These are phyloP conservation scores for Vesta saturnalis DNA, from an alignment of 2,888 invertebrate genomes.

Conservation along the genomic window DNA sequence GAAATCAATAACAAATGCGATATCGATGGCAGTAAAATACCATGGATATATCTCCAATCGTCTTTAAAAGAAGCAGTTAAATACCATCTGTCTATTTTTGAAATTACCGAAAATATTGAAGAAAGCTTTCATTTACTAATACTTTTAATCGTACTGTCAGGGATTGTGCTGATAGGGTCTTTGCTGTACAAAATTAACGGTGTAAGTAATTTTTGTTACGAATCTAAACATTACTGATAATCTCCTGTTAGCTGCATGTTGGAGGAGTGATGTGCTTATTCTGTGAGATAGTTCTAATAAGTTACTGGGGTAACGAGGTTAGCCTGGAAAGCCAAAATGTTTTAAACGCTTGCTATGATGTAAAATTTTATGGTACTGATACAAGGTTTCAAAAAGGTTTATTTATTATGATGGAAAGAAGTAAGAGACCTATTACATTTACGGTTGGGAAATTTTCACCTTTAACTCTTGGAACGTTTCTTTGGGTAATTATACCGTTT, in stretches of 20 bases:
- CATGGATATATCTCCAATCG: slow-evolving; percentile 23
- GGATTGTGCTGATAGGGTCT: slow-evolving; percentile 24
- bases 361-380: slow-evolving; percentile 32
- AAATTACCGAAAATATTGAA: slow-evolving; percentile 35
- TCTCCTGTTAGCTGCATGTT: slow-evolving; percentile 25
- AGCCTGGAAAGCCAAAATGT: slow-evolving; percentile 38
- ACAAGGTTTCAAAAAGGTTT: slow-evolving; percentile 54
- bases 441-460: slow-evolving; percentile 62
- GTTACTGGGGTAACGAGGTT: slow-evolving; percentile 43
- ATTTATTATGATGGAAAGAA: slow-evolving; percentile 61
- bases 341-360: slow-evolving; percentile 34
- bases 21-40: slow-evolving; percentile 15
- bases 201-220: slow-evolving; percentile 23
- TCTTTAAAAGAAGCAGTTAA: slow-evolving; percentile 21
- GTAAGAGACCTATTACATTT: slow-evolving; percentile 62
- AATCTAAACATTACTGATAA: slow-evolving; percentile 13
- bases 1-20: not conserved
- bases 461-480: slow-evolving; percentile 63
- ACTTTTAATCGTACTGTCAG: slow-evolving; percentile 28
- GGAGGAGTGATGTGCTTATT: slow-evolving; percentile 22
- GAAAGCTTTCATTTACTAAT: slow-evolving; percentile 34
- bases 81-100: slow-evolving; percentile 37
- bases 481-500: slow-evolving; percentile 56
- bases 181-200: slow-evolving; percentile 16
- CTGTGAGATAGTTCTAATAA: slow-evolving; percentile 33